These are phyloP conservation scores for Danio choprae DNA, from an alignment of 2,797 vertebrate species.

Conservation along the genomic window DNA sequence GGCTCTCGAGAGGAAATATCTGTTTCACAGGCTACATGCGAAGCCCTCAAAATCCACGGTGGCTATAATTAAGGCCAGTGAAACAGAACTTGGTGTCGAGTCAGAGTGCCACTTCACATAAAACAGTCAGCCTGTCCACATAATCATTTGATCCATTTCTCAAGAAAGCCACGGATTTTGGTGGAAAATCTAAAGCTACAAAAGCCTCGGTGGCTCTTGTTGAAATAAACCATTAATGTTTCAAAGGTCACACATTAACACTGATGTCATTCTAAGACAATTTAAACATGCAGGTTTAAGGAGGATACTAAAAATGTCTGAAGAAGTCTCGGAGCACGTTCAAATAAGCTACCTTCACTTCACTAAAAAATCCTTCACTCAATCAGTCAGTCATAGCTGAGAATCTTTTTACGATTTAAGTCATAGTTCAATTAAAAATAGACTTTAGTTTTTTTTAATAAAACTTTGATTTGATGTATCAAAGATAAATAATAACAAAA, in stretches of 20 bases:
- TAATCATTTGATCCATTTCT: slow-evolving; percentile 66
- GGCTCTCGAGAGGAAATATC: slow-evolving; percentile 62
- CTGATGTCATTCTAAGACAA: slow-evolving; percentile 1
- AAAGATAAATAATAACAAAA: too few species aligned
- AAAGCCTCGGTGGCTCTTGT: slow-evolving; percentile 4
- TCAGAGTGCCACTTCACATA: slow-evolving; percentile 72
- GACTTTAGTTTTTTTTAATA: too few species aligned
- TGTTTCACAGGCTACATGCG: slow-evolving; percentile 66
- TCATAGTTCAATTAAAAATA: too few species aligned
- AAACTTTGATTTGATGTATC: too few species aligned
- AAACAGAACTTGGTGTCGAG: slow-evolving; percentile 74
- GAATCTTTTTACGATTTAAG: too few species aligned
- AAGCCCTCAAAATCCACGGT: slow-evolving; percentile 75
- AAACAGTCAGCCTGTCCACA: slow-evolving; percentile 65
- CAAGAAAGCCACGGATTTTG: slow-evolving; percentile 61
- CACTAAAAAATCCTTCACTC: too few species aligned
- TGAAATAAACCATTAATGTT: slow-evolving; percentile 7
- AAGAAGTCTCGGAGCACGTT: neutral
- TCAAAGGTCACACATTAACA: neutral
- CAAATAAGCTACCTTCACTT: too few species aligned
- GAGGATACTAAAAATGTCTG: neutral
- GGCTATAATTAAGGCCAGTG: slow-evolving; percentile 79
- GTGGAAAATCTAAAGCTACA: slow-evolving; percentile 44
- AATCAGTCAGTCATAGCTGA: neutral
- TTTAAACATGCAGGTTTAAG: neutral